Evolutionary conservation across 2,113 vertebrate genomes (phyloP).

Genomic region (Bufo bufo): DNA sequence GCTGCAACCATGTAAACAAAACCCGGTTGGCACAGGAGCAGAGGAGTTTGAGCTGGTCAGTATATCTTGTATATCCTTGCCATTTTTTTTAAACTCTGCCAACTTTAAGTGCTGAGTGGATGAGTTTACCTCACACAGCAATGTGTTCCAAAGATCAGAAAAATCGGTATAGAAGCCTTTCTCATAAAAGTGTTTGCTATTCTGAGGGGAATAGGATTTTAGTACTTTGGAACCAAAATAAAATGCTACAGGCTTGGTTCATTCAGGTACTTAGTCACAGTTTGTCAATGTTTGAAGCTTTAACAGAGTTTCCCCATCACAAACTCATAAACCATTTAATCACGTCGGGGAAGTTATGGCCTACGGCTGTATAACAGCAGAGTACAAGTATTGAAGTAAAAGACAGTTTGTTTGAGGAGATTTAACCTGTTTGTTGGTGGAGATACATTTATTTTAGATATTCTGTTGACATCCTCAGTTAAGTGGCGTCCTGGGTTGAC

Average conservation of each 20-base stretch:
- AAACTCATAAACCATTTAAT: slow-evolving; percentile 49
- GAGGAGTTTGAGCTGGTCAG: too few species aligned
- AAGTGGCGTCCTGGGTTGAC: slow-evolving; percentile 40
- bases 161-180: slow-evolving; percentile 49
- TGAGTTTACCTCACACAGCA: slow-evolving; percentile 27
- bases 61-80: too few species aligned
- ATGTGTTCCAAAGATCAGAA: slow-evolving; percentile 39
- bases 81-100: background rate
- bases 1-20: too few species aligned
- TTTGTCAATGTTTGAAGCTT: slow-evolving; percentile 54
- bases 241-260: slow-evolving; percentile 51
- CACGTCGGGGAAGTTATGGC: slow-evolving; percentile 38
- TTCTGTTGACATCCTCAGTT: background rate
- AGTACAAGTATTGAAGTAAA: slow-evolving; percentile 23
- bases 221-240: slow-evolving; percentile 50
- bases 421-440: slow-evolving; percentile 27
- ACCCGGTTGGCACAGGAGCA: too few species aligned
- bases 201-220: slow-evolving; percentile 50
- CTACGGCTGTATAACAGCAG: slow-evolving; percentile 25
- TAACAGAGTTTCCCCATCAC: slow-evolving; percentile 49
- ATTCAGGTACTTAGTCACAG: slow-evolving; percentile 45
- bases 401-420: slow-evolving; percentile 29
- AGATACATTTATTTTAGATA: slow-evolving; percentile 13
- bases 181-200: slow-evolving; percentile 53
- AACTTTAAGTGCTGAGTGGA: slow-evolving; percentile 27